These are phyloP conservation scores for Gibbula magus DNA, from an alignment of 2,888 invertebrate genomes.

Conservation along the genomic window DNA sequence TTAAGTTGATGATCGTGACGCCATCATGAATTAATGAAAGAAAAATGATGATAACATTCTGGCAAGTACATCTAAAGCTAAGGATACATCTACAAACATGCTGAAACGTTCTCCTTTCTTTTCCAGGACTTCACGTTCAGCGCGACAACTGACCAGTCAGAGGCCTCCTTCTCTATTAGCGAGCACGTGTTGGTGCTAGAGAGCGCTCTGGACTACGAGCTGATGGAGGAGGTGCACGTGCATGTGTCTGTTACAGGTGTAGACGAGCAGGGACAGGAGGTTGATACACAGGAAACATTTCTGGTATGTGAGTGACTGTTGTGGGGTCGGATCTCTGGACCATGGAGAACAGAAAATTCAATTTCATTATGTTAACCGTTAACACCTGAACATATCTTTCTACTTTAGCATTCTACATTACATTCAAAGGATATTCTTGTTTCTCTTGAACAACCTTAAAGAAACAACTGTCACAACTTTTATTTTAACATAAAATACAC, in stretches of 20 bases:
- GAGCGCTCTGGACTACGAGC: constrained; percentile 46
- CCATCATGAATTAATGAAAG: not conserved
- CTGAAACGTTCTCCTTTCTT: not conserved
- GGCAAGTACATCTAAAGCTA: too few relatives aligned
- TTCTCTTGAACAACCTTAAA: too few relatives aligned
- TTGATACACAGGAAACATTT: constrained; percentile 30
- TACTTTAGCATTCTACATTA: too few relatives aligned
- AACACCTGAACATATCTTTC: too few relatives aligned
- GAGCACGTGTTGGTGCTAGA: constrained; percentile 31
- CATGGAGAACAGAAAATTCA: too few relatives aligned
- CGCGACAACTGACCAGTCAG: not conserved
- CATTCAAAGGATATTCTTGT: too few relatives aligned
- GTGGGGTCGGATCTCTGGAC: too few relatives aligned
- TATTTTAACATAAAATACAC: too few relatives aligned
- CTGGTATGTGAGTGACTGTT: constrained; percentile 16
- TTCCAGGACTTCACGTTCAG: not conserved
- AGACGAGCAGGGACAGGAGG: constrained; percentile 27
- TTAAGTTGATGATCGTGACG: not conserved
- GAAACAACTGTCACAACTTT: too few relatives aligned
- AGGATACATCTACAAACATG: too few relatives aligned
- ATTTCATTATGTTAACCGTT: too few relatives aligned
- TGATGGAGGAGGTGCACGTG: constrained; percentile 20
- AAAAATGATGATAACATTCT: not conserved
- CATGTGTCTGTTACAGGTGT: constrained; percentile 36
- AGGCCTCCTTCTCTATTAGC: not conserved